Evolutionary conservation across 2,797 vertebrate genomes (phyloP).

Genomic region (Channa striata): DNA sequence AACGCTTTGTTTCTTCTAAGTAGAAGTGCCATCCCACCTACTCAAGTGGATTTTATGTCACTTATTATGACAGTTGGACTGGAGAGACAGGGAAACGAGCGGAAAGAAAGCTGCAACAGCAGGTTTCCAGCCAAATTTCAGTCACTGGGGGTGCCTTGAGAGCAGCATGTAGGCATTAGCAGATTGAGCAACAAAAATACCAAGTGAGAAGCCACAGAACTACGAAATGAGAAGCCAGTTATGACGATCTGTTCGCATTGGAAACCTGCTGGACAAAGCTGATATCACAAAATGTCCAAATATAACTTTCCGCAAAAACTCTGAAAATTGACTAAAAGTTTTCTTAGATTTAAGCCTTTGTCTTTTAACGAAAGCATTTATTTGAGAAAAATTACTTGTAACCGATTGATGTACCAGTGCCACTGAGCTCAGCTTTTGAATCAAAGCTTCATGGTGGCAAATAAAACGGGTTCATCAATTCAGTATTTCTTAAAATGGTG

Average conservation of each 20-base stretch:
- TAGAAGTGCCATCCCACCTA: conserved; percentile 46
- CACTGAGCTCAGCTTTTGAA: too few species aligned
- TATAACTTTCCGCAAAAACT: too few species aligned
- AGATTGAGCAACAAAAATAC: conserved; percentile 26
- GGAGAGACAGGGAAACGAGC: conserved; percentile 35
- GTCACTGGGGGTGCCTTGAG: conserved; percentile 31
- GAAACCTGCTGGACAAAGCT: background rate
- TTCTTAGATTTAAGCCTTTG: too few species aligned
- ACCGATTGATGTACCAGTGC: too few species aligned
- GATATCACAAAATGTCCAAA: too few species aligned
- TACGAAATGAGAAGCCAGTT: conserved; percentile 30
- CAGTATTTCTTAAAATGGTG: too few species aligned
- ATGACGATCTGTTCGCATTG: conserved; percentile 11
- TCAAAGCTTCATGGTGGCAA: too few species aligned
- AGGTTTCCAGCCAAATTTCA: conserved; percentile 30
- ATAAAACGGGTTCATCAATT: too few species aligned
- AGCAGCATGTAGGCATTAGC: conserved; percentile 35
- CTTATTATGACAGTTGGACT: conserved; percentile 52
- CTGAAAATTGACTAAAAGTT: too few species aligned
- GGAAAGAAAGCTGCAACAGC: conserved; percentile 20
- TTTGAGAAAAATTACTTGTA: too few species aligned
- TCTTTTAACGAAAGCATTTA: background rate
- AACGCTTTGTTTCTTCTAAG: conserved; percentile 39
- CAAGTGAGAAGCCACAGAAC: conserved; percentile 11
- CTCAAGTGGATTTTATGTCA: conserved; percentile 47